Conservation (phyloP, 2,888 invertebrate species). For the Endotricha flammealis region DNA sequence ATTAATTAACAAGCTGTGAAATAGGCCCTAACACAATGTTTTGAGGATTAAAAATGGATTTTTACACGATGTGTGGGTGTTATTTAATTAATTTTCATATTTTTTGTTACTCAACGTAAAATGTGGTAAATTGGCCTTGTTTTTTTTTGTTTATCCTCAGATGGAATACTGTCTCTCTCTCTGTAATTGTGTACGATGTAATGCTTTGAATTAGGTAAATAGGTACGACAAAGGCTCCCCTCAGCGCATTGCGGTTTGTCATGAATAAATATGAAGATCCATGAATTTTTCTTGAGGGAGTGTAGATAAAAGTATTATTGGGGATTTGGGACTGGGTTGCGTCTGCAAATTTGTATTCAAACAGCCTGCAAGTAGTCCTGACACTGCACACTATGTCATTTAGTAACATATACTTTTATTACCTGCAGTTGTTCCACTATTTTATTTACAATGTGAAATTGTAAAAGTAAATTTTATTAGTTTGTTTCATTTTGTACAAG, state of each 20-base stretch:
- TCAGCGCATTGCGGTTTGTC: conserved; percentile 28
- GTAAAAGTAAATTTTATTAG: no score
- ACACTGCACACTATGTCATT: conserved; percentile 11
- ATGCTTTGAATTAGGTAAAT: conserved; percentile 18
- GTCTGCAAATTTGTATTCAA: conserved; percentile 20
- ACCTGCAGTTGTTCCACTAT: background rate
- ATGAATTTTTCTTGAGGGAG: conserved; percentile 29
- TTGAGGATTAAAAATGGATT: no score
- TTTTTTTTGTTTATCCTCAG: no score
- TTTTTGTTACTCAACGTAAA: background rate
- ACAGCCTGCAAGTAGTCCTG: conserved; percentile 16
- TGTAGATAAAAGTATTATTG: conserved; percentile 28
- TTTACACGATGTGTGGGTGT: no score
- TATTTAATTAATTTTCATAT: background rate
- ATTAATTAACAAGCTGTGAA: no score
- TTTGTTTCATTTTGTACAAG: no score
- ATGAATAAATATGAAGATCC: conserved; percentile 42
- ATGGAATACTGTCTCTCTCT: background rate
- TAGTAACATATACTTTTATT: conserved; percentile 3
- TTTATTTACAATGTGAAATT: no score
- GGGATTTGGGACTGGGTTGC: conserved; percentile 22
- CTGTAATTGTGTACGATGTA: background rate
- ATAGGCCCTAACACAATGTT: no score
- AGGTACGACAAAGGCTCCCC: conserved; percentile 32
- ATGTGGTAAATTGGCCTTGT: background rate